Base-by-base conservation (phyloP, 1,140 invertebrate genomes). In the Brachionus angularis region DNA sequence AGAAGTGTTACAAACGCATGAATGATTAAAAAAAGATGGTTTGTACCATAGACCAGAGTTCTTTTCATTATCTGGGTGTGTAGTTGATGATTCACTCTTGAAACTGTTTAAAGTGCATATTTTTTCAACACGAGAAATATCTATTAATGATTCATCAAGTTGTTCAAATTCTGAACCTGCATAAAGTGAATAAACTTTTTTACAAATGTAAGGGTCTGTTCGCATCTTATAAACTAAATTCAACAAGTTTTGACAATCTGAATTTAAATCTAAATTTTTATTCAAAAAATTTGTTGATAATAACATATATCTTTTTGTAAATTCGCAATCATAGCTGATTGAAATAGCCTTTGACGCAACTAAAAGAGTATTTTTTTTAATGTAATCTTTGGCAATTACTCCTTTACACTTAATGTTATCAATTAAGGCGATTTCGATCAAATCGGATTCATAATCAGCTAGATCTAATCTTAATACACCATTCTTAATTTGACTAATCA, bases 11-110 rank as follows among this genome's bases (percentile, higher is more conserved):
- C 16, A 18, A 8, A 67, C 18, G 36, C 62, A 67, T 46, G 42
- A 47, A 36, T 67, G 62, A 49, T 67, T 67, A 21, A 67, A 47
- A 29, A 16, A 47, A n/a, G 62, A 67, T 3, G 62, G 62, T 12
- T 27, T 7, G 23, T 47, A 23, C 42, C 62, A 67, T 31, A 67
- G 21, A 25, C 62, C 62, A 23, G 23, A 33, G 36, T 23, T 50
- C 1, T 46, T 33, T 34, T 27, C 31, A 18, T 34, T 29, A 14
- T 47, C 29, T 10, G 8, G 2, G 2, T 34, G 3, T 16, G 36
- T n/a, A 25, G 21, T 50, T 10, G 47, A 47, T 14, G 46, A 39
- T 31, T 67, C 62, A 46, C 14, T 16, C 29, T 46, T 36, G 18
- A 67, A 67, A 16, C 39, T 23, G n/a, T 67, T 67, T 21, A 47